Conservation (phyloP, 2,113 vertebrate genomes). For the Lamprologus speciosus region DNA sequence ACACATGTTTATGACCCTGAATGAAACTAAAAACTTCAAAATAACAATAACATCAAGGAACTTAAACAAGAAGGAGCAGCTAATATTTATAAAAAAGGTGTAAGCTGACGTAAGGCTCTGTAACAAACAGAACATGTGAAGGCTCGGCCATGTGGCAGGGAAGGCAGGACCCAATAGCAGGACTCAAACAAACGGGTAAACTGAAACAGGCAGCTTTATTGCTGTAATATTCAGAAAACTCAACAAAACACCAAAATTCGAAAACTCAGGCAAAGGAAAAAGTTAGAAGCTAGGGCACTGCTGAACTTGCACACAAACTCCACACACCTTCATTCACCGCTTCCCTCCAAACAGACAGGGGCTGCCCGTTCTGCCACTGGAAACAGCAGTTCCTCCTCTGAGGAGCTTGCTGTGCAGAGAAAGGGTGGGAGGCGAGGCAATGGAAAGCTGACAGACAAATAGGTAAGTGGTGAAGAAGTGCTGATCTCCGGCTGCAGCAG, state of each 20-base stretch:
- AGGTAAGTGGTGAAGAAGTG: background rate
- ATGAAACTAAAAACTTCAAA: background rate
- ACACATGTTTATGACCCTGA: fast-evolving
- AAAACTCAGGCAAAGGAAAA: background rate
- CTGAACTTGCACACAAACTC: background rate
- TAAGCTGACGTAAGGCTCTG: background rate
- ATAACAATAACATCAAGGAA: background rate
- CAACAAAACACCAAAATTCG: background rate
- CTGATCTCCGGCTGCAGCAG: background rate
- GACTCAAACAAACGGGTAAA: background rate
- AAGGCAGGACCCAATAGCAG: background rate
- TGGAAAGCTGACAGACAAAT: background rate
- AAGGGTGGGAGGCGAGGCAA: background rate
- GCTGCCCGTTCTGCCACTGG: background rate
- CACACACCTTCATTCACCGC: background rate
- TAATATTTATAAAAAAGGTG: background rate
- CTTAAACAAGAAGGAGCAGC: background rate
- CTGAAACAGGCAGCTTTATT: background rate
- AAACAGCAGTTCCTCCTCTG: background rate
- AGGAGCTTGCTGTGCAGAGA: background rate
- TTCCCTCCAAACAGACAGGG: background rate
- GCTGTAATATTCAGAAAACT: background rate
- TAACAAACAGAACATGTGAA: background rate
- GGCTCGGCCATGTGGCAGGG: background rate
- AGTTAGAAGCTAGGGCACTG: background rate